Percentiles rank a stretch among this genome's conserved stretches.
These are phyloP conservation scores for Melolontha melolontha DNA, from an alignment of 2,888 invertebrate genomes.

Conservation along the genomic window DNA sequence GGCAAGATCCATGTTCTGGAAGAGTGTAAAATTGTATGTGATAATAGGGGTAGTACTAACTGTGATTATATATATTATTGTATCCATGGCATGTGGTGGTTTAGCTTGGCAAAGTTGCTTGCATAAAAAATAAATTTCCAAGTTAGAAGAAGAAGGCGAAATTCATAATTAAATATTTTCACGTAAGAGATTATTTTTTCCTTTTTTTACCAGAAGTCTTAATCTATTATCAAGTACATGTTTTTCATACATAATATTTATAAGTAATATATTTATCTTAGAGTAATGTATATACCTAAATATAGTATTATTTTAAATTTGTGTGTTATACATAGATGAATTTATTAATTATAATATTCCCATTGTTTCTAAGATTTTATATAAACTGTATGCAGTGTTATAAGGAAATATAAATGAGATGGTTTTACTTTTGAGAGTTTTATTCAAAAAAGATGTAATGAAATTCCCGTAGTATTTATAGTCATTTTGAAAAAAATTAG, in stretches of 20 bases:
- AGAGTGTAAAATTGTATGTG: constrained; percentile 90
- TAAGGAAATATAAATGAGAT: constrained; percentile 9
- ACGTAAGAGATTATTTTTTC: constrained; percentile 12
- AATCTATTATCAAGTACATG: constrained; percentile 6
- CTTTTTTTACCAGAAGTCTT: constrained; percentile 2
- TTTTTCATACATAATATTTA: constrained; percentile 15
- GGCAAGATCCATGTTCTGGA: constrained; percentile 92
- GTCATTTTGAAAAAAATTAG: too few species aligned
- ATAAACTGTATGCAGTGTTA: constrained; percentile 26
- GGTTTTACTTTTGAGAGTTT: not conserved
- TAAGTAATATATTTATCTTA: constrained; percentile 15
- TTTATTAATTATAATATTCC: constrained; percentile 20
- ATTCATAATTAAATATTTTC: constrained; percentile 4
- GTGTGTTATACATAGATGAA: constrained; percentile 19
- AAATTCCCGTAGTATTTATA: too few species aligned
- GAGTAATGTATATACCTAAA: constrained; percentile 1
- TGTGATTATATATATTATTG: constrained; percentile 83
- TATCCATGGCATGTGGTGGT: constrained; percentile 90
- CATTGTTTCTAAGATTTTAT: constrained; percentile 30
- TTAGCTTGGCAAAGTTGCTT: constrained; percentile 80
- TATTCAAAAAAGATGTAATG: not conserved
- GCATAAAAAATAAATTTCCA: constrained; percentile 56
- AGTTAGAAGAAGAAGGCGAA: not conserved
- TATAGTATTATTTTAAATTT: constrained; percentile 10
- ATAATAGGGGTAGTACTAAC: constrained; percentile 76